Conservation (phyloP, 2,797 vertebrate genomes). For the Bovichtus diacanthus region DNA sequence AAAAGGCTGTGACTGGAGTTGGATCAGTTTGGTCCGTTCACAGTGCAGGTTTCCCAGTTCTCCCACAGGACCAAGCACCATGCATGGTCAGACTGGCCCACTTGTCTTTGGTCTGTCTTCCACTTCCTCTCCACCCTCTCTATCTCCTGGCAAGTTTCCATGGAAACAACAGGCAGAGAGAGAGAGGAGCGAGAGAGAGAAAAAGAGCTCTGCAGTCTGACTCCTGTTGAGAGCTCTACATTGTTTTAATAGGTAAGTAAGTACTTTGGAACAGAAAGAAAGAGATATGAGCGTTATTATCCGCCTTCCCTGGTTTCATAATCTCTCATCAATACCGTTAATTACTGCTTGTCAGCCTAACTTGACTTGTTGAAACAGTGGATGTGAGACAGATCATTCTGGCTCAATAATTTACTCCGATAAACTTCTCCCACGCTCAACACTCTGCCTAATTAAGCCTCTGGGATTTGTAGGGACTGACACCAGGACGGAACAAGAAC, state of each 20-base stretch:
- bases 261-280: slow-evolving; percentile 28
- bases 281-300: slow-evolving; percentile 35
- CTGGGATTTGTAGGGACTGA: slow-evolving; percentile 61
- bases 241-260: slow-evolving; percentile 44
- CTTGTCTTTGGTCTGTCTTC: slow-evolving; percentile 75
- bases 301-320: slow-evolving; percentile 43
- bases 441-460: slow-evolving; percentile 71
- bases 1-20: slow-evolving; percentile 27
- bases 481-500: slow-evolving; percentile 36
- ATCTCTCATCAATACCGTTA: slow-evolving; percentile 61
- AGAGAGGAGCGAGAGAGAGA: slow-evolving; percentile 38
- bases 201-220: slow-evolving; percentile 55
- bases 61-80: slow-evolving; percentile 73
- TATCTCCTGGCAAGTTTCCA: slow-evolving; percentile 86
- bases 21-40: slow-evolving; percentile 48
- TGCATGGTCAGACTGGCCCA: slow-evolving; percentile 79
- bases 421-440: slow-evolving; percentile 67
- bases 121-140: slow-evolving; percentile 70
- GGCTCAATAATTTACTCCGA: slow-evolving; percentile 67
- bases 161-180: slow-evolving; percentile 83
- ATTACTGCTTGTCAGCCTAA: slow-evolving; percentile 66
- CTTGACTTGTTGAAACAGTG: slow-evolving; percentile 60
- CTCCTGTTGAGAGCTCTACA: slow-evolving; percentile 49
- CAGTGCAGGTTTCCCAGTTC: slow-evolving; percentile 61
- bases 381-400: slow-evolving; percentile 58